These are phyloP conservation scores for Trematocara variabile DNA, from an alignment of 2,113 vertebrate species.

Conservation along the genomic window DNA sequence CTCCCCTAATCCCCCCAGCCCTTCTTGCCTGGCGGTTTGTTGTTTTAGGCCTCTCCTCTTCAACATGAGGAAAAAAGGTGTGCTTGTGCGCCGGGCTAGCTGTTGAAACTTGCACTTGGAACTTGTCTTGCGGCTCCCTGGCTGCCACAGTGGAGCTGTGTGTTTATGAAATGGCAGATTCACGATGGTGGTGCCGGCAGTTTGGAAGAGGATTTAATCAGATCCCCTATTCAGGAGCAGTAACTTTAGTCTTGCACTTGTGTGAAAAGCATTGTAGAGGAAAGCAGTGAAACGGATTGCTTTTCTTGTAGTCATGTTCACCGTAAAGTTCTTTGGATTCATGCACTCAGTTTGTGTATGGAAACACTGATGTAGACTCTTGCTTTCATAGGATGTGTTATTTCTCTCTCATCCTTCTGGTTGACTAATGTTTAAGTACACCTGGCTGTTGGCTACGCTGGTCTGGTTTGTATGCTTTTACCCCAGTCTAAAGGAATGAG, in stretches of 20 bases:
- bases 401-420: conserved; percentile 26
- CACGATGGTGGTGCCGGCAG: conserved; percentile 42
- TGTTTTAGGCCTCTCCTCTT: conserved; percentile 63
- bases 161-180: conserved; percentile 57
- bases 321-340: not conserved
- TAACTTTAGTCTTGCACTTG: not conserved
- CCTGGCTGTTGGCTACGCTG: conserved; percentile 38
- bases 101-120: conserved; percentile 67
- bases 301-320: not conserved
- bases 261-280: not conserved
- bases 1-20: not conserved
- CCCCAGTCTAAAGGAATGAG: conserved; percentile 50
- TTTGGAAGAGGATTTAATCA: not conserved
- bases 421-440: conserved; percentile 45
- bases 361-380: conserved; percentile 39
- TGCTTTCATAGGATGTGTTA: conserved; percentile 15
- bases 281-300: not conserved
- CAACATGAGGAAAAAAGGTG: conserved; percentile 58
- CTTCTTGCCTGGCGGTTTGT: conserved; percentile 56
- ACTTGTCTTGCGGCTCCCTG: conserved; percentile 25
- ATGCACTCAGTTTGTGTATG: conserved; percentile 7
- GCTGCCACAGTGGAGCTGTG: conserved; percentile 39
- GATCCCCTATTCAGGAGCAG: not conserved
- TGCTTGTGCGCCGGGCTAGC: conserved; percentile 47
- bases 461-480: conserved; percentile 36